Evolutionary conservation across 2,888 invertebrate genomes (phyloP).

Genomic region (Micoletzkya japonica): DNA sequence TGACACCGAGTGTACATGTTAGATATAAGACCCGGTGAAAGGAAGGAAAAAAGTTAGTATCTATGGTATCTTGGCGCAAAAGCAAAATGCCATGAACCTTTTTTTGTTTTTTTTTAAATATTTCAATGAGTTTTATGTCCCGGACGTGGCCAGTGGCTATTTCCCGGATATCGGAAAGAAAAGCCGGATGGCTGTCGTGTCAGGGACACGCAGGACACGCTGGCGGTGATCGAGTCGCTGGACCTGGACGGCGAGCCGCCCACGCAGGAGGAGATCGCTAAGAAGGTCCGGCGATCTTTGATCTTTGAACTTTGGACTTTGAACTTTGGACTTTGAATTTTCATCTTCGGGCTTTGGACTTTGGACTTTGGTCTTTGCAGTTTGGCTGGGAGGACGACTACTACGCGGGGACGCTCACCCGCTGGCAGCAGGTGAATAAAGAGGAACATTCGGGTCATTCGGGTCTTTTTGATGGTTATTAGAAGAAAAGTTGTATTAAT

Average conservation of each 20-base stretch:
- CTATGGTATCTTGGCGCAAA: too few relatives aligned
- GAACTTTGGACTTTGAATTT: too few relatives aligned
- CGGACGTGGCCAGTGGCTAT: too few relatives aligned
- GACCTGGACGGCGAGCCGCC: conserved; percentile 82
- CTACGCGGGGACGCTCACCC: conserved; percentile 68
- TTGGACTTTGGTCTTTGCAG: conserved; percentile 65
- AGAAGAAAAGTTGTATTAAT: too few relatives aligned
- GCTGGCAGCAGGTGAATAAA: conserved; percentile 82
- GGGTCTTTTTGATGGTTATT: too few relatives aligned
- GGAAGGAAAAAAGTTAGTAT: too few relatives aligned
- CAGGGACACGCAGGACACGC: conserved; percentile 94
- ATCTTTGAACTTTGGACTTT: background rate
- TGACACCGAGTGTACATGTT: background rate
- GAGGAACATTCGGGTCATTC: too few relatives aligned
- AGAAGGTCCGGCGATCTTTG: conserved; percentile 4
- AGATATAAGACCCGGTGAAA: too few relatives aligned
- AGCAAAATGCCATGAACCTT: too few relatives aligned
- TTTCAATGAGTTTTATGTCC: too few relatives aligned
- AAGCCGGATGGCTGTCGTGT: background rate
- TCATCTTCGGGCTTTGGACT: background rate
- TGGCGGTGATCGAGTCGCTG: conserved; percentile 92
- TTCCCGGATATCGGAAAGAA: background rate
- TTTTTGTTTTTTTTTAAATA: too few relatives aligned
- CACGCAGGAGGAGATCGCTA: conserved; percentile 44
- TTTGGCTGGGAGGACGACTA: conserved; percentile 97